Percentiles rank a stretch among this genome's conserved stretches.
These are phyloP conservation scores for Conger conger DNA, from an alignment of 2,113 vertebrate species.

Conservation along the genomic window DNA sequence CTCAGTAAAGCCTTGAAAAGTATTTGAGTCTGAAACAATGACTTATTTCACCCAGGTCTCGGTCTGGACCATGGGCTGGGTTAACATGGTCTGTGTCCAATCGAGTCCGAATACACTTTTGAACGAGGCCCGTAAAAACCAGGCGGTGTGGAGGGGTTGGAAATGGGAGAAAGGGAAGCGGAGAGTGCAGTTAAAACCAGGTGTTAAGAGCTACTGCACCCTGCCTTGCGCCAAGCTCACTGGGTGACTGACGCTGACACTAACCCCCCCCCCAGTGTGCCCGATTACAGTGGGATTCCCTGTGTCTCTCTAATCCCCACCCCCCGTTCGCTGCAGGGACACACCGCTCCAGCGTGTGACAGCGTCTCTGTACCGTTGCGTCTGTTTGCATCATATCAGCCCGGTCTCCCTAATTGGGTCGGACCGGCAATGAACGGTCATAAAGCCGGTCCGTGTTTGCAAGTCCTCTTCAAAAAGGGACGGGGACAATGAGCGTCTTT, in stretches of 20 bases:
- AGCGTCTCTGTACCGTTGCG: background rate
- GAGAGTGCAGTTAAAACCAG: background rate
- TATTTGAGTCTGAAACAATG: too few species aligned
- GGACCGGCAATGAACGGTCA: constrained; percentile 3
- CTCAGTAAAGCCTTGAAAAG: too few species aligned
- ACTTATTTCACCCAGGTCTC: too few species aligned
- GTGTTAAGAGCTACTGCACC: too few species aligned
- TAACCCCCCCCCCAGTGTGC: background rate
- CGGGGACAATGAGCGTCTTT: constrained; percentile 19
- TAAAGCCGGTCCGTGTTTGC: background rate
- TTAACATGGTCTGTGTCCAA: background rate
- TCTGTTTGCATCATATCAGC: too few species aligned
- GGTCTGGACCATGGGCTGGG: too few species aligned
- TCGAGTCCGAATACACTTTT: background rate
- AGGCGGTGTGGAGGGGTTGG: background rate
- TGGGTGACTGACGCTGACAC: too few species aligned
- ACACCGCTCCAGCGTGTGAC: background rate
- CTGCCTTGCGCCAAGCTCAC: too few species aligned
- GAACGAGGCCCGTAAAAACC: background rate
- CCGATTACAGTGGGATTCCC: constrained; percentile 15
- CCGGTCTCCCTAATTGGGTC: background rate
- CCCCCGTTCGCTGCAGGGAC: too few species aligned
- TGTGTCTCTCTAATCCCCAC: constrained; percentile 10
- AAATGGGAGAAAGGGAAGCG: too few species aligned
- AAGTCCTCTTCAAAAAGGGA: constrained; percentile 2